A percentile compares a stretch with the other conserved stretches of the same genome.
Evolutionary conservation across 2,888 invertebrate species (phyloP).

Genomic region (Diaperis boleti): DNA sequence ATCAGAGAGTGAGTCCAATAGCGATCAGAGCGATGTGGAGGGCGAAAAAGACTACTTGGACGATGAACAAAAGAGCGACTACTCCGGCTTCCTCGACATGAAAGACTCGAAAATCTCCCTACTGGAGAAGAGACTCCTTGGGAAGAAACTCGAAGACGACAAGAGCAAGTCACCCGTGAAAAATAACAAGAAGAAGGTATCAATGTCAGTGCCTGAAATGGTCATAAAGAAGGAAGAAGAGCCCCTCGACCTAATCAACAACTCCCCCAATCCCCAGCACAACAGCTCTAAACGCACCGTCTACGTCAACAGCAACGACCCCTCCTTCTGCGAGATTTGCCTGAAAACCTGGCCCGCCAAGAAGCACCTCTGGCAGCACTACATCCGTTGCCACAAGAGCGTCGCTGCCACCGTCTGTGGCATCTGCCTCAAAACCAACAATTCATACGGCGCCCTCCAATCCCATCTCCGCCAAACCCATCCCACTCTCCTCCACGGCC

Average conservation of each 20-base stretch:
- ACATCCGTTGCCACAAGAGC: conserved; percentile 69
- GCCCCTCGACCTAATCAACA: conserved; percentile 48
- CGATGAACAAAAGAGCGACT: conserved; percentile 42
- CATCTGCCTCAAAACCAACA: conserved; percentile 71
- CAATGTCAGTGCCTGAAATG: conserved; percentile 50
- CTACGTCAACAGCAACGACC: conserved; percentile 68
- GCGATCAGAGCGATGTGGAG: conserved; percentile 45
- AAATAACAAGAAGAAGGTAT: conserved; percentile 27
- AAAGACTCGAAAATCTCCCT: conserved; percentile 58
- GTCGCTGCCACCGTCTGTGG: conserved; percentile 73
- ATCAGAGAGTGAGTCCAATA: conserved; percentile 44
- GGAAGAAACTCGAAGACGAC: conserved; percentile 49
- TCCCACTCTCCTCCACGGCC: conserved; percentile 66
- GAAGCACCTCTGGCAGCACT: conserved; percentile 73
- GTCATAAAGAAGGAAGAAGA: conserved; percentile 33
- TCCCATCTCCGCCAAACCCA: conserved; percentile 64
- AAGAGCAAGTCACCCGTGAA: conserved; percentile 6
- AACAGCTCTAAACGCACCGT: conserved; percentile 67
- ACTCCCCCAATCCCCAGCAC: conserved; percentile 50
- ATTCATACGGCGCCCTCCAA: conserved; percentile 67
- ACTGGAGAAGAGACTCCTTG: conserved; percentile 61
- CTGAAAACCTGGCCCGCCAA: conserved; percentile 73
- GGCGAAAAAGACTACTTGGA: conserved; percentile 41
- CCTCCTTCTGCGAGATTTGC: conserved; percentile 70
- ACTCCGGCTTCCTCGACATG: conserved; percentile 14